These are phyloP conservation scores for Karalla daura DNA, from an alignment of 2,797 vertebrate species.

Conservation along the genomic window DNA sequence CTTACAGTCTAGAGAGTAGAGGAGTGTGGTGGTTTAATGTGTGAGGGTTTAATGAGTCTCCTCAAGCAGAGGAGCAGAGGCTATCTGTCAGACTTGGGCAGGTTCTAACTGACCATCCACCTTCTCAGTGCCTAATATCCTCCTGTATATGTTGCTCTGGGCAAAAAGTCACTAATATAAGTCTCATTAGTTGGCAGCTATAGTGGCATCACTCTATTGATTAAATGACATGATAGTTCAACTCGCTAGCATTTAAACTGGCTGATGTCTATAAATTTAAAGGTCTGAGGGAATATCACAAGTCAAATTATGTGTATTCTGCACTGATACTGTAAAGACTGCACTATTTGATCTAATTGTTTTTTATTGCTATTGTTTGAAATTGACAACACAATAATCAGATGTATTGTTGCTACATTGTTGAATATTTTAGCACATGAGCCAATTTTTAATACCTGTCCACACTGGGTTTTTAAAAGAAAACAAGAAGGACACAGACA, in stretches of 20 bases:
- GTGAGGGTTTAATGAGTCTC: conserved; percentile 47
- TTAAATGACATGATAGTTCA: conserved; percentile 4
- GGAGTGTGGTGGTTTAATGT: conserved; percentile 24
- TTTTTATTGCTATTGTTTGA: conserved; percentile 3
- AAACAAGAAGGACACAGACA: too few relatives aligned
- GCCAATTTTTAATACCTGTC: too few relatives aligned
- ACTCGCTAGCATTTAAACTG: conserved; percentile 2
- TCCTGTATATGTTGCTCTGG: not conserved
- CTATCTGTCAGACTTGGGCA: conserved; percentile 42
- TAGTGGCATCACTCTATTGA: not conserved
- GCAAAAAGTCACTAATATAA: conserved; percentile 15
- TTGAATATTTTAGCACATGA: too few relatives aligned
- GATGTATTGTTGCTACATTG: too few relatives aligned
- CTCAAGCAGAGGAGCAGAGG: conserved; percentile 39
- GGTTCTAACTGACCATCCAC: conserved; percentile 34
- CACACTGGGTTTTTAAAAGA: too few relatives aligned
- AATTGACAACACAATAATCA: too few relatives aligned
- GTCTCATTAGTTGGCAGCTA: conserved; percentile 12
- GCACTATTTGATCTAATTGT: not conserved
- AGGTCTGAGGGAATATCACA: not conserved
- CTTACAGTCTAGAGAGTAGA: conserved; percentile 24
- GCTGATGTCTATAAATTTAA: conserved; percentile 12
- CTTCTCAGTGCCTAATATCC: conserved; percentile 5
- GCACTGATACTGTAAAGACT: not conserved
- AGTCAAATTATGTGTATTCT: too few relatives aligned